Conservation (phyloP, 1,140 invertebrate species). For the Nylanderia fulva region DNA sequence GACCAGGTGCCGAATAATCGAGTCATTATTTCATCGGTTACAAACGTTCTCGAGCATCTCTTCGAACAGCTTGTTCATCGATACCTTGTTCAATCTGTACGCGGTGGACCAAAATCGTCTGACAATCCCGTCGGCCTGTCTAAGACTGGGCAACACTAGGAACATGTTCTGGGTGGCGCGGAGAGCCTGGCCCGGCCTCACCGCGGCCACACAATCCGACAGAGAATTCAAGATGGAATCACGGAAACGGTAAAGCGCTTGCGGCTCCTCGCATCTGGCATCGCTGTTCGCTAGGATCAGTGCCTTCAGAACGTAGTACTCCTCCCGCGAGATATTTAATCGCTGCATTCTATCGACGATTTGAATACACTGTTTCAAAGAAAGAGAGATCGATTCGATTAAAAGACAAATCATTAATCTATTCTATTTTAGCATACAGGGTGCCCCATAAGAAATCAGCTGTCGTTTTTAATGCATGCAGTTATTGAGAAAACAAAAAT, state of each 20-base stretch:
- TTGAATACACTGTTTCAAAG: conserved; percentile 90
- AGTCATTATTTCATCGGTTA: conserved; percentile 78
- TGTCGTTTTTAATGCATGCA: too few species aligned
- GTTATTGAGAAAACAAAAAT: too few species aligned
- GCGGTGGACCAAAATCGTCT: conserved; percentile 96
- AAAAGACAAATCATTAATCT: conserved; percentile 1
- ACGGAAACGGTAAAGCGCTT: conserved; percentile 93
- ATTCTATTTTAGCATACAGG: too few species aligned
- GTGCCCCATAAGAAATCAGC: too few species aligned
- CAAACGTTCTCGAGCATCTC: conserved; percentile 96
- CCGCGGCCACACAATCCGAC: conserved; percentile 93
- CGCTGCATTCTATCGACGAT: conserved; percentile 95
- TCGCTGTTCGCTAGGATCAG: conserved; percentile 97
- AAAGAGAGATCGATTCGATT: conserved; percentile 16
- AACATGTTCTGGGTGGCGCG: conserved; percentile 93
- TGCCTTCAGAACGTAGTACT: conserved; percentile 97
- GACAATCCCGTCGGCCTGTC: conserved; percentile 95
- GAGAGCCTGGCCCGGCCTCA: conserved; percentile 90
- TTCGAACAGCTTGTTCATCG: conserved; percentile 98
- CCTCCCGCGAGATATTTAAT: conserved; percentile 93
- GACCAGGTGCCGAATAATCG: background rate
- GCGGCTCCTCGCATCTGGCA: conserved; percentile 94
- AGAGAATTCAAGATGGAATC: conserved; percentile 94
- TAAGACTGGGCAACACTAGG: conserved; percentile 94
- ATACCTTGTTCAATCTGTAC: conserved; percentile 94